Conservation (phyloP, 2,888 invertebrate species). For the Oscheius sp. region DNA sequence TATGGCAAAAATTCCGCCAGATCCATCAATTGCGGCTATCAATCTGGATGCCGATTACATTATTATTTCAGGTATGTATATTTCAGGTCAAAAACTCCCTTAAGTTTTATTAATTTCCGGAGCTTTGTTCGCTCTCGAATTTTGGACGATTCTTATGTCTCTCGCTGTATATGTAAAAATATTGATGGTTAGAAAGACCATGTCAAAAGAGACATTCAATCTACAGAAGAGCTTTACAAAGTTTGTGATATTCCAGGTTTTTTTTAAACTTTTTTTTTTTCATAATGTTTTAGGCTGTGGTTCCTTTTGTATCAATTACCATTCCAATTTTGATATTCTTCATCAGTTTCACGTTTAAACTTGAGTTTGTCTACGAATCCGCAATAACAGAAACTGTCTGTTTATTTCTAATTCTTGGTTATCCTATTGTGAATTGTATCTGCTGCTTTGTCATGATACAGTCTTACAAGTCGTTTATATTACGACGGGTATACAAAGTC, state of each 20-base stretch:
- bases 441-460: neutral
- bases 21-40: neutral
- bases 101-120: neutral
- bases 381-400: neutral
- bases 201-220: neutral
- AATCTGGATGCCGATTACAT: too few species aligned
- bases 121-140: neutral
- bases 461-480: slow-evolving; percentile 4
- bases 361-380: neutral
- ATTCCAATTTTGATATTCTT: neutral
- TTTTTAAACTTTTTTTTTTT: too few species aligned
- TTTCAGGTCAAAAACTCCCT: neutral
- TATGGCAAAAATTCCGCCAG: neutral
- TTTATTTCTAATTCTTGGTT: neutral
- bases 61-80: too few species aligned
- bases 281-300: neutral
- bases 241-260: neutral
- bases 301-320: neutral
- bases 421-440: neutral
- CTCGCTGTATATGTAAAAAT: neutral
- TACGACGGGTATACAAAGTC: too few species aligned
- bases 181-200: neutral
- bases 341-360: neutral
- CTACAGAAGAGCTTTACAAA: neutral
- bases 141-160: neutral